Base-by-base conservation (phyloP, 2,113 vertebrate species). In the Prochilodus magdalenae region DNA sequence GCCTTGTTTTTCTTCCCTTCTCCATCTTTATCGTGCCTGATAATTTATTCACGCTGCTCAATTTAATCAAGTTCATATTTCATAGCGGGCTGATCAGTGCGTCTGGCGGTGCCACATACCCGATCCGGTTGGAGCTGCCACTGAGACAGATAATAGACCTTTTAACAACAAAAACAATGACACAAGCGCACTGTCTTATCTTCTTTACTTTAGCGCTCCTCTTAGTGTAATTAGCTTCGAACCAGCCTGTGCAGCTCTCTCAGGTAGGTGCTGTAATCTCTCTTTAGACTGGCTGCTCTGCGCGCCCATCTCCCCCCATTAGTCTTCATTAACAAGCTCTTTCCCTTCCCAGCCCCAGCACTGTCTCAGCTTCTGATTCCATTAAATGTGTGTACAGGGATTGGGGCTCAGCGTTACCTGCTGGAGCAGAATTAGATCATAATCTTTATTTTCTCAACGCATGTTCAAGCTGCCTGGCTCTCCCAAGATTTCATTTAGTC, bases 1-100 rank as follows among this genome's bases (percentile, higher is more conserved):
- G 10, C 47, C 24, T 75, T 82, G 66, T 86, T 72, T 83, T 80
- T 72, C 4, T 67, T 20, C 62, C n/a, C 30, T 12, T 53, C 51
- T 70, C 80, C 33, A 5, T 72, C 51, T 78, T 79, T 66, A 66
- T 80, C 70, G 30, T 44, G 4, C n/a, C 44, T n/a, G 51, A 40
- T 79, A 79, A 86, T 79, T 66, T 80, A 83, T 86, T 73, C 80
- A 80, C 73, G 65, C 22, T 57, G 55, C 73, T 83, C 73, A 86
- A 80, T 83, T 86, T 80, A 83, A 83, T 86, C 81, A 80, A 80
- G 77, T 76, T 83, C 72, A 83, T 86, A 83, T 83, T 83, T 86
- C 77, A 83, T 76, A 57, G 59, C 36, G 5, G 33, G 26, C 10
- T 47, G 30, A 80, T 75, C 73, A 47, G 40, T 49, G 20, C 20